These are phyloP conservation scores for Nemopilema nomurai DNA, from an alignment of 30 jellyfish, hydroid and myxozoan species.

Conservation along the genomic window DNA sequence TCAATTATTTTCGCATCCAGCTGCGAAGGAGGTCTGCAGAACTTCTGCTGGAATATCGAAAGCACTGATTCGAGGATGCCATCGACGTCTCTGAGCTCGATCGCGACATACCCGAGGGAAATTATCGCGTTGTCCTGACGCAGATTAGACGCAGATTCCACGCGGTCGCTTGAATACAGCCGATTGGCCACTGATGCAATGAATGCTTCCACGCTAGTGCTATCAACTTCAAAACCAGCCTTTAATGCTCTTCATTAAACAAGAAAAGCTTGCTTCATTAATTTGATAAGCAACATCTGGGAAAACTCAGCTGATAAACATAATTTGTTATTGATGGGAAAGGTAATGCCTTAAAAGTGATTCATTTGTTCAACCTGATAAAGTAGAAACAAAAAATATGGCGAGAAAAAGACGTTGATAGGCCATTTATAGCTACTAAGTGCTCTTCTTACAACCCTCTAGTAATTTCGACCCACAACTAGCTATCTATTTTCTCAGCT, in stretches of 20 bases:
- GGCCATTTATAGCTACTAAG: too few species aligned
- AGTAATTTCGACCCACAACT: too few species aligned
- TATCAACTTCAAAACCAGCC: constrained; percentile 73
- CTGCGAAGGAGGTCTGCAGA: constrained; percentile 93
- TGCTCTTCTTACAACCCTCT: too few species aligned
- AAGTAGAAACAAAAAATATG: too few species aligned
- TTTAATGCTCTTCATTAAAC: constrained; percentile 57
- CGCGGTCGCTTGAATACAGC: constrained; percentile 67
- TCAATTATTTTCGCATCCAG: constrained; percentile 80
- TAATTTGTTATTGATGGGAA: too few species aligned
- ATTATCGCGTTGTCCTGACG: constrained; percentile 81
- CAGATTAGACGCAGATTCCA: constrained; percentile 48
- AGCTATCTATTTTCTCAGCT: too few species aligned
- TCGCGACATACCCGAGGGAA: constrained; percentile 86
- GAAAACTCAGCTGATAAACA: too few species aligned
- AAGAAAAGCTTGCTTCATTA: neutral
- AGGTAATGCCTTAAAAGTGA: too few species aligned
- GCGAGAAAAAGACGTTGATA: too few species aligned
- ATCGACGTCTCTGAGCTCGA: constrained; percentile 65
- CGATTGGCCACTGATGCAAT: constrained; percentile 86
- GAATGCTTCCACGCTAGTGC: constrained; percentile 67
- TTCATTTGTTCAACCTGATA: too few species aligned
- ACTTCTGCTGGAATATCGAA: constrained; percentile 84
- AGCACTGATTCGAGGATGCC: constrained; percentile 82
- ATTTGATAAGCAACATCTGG: neutral